Evolutionary conservation across 2,888 invertebrate genomes (phyloP).

Genomic region (Zele albiditarsus): DNA sequence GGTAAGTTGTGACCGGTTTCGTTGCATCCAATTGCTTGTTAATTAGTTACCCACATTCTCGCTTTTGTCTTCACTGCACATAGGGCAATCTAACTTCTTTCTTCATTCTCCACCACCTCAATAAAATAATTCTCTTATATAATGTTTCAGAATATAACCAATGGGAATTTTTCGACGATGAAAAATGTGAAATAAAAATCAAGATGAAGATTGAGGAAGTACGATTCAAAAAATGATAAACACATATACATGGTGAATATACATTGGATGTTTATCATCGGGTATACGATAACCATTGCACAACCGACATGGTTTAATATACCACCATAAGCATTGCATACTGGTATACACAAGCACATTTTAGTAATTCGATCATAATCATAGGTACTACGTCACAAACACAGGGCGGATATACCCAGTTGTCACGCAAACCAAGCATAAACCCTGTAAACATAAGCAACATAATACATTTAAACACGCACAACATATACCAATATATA

Average conservation of each 20-base stretch:
- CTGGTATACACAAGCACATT: conserved; percentile 17
- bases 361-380: conserved; percentile 45
- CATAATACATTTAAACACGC: not conserved
- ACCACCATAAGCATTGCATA: conserved; percentile 17
- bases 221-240: not conserved
- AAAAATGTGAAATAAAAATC: not conserved
- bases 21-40: conserved; percentile 40
- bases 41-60: conserved; percentile 23
- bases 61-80: not conserved
- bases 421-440: conserved; percentile 44
- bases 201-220: not conserved
- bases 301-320: not conserved
- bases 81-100: not conserved
- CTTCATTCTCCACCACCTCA: too few relatives aligned
- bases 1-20: conserved; percentile 54
- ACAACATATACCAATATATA: not conserved
- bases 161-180: too few relatives aligned
- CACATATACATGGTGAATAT: not conserved
- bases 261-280: not conserved
- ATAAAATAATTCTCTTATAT: too few relatives aligned
- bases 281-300: conserved; percentile 13
- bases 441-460: conserved; percentile 3
- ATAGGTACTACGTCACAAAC: conserved; percentile 37
- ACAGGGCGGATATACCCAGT: conserved; percentile 35
- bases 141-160: too few relatives aligned